These are phyloP conservation scores for Alethe diademata DNA, from an alignment of 2,113 vertebrate genomes.

Conservation along the genomic window DNA sequence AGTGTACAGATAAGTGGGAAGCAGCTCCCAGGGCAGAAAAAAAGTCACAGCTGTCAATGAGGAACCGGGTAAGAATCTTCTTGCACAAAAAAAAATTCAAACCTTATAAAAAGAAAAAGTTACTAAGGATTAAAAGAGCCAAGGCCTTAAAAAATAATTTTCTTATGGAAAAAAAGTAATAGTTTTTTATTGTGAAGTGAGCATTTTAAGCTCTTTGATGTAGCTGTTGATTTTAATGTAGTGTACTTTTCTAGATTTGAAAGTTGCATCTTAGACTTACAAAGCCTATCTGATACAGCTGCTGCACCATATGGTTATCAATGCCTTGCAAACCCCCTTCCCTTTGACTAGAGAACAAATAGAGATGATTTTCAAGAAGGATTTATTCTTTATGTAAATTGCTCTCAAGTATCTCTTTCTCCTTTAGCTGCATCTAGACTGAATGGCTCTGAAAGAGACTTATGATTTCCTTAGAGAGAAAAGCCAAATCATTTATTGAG, in stretches of 20 bases:
- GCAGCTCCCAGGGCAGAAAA: background rate
- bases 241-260: constrained; percentile 4
- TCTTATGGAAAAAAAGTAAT: constrained; percentile 26
- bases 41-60: background rate
- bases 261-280: constrained; percentile 46
- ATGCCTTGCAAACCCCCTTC: background rate
- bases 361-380: constrained; percentile 63
- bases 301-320: constrained; percentile 53
- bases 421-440: constrained; percentile 31
- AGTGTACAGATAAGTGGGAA: background rate
- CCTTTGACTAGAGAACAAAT: constrained; percentile 60
- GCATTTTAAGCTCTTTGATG: constrained; percentile 35
- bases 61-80: background rate
- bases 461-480: constrained; percentile 16
- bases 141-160: background rate
- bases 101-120: background rate
- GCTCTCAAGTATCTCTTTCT: constrained; percentile 38
- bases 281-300: constrained; percentile 51
- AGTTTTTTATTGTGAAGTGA: constrained; percentile 28
- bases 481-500: constrained; percentile 27
- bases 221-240: constrained; percentile 44
- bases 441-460: constrained; percentile 22
- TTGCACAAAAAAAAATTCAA: background rate
- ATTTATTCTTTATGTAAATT: constrained; percentile 63
- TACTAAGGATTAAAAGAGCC: background rate